Conservation (phyloP, 2,797 vertebrate species). For the Pteropus rufus region DNA sequence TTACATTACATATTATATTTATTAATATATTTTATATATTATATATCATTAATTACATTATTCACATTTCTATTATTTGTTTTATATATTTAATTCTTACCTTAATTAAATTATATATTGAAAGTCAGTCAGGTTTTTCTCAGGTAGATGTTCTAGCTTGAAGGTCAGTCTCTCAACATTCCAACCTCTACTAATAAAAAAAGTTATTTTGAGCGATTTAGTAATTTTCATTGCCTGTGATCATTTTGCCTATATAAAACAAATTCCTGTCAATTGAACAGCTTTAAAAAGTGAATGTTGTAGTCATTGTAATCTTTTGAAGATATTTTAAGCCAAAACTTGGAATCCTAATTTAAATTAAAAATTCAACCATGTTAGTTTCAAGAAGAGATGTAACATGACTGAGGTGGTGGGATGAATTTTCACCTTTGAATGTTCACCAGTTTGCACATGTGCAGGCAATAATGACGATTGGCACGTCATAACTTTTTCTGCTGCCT, state of each 20-base stretch:
- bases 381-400: background rate
- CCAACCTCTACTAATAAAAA: background rate
- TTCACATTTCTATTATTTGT: background rate
- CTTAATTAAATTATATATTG: background rate
- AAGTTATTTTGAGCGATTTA: background rate
- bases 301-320: background rate
- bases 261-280: background rate
- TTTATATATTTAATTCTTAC: background rate
- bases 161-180: background rate
- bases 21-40: background rate
- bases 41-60: background rate
- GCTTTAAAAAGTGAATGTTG: background rate
- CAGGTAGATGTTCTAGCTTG: background rate
- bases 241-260: background rate
- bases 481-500: background rate
- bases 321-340: background rate
- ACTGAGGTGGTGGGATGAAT: background rate
- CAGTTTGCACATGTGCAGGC: background rate
- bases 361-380: background rate
- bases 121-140: background rate
- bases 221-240: background rate
- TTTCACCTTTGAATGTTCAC: background rate
- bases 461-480: background rate
- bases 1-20: background rate
- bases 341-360: background rate